Evolutionary conservation across 2,113 vertebrate species (phyloP), one percentile per base, ranked within the genome.

Genomic region (Sinocyclocheilus grahami): DNA sequence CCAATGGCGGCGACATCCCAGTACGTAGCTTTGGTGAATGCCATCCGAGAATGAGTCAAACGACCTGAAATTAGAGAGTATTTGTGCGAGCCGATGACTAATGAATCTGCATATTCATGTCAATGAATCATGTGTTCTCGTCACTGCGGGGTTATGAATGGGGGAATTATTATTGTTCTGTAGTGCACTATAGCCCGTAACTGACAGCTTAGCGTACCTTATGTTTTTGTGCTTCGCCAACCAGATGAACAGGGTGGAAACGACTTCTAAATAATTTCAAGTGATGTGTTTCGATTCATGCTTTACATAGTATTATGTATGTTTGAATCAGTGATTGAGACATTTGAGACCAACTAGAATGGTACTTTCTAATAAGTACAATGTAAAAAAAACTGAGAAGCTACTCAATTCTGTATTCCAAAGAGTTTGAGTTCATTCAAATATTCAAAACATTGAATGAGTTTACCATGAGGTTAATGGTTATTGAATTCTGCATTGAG

Each of bases 171-270:
- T 76, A 85, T 72, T 91, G 86, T 91, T 87, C 87, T 88, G n/a
- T 90, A 86, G 84, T 89, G 86, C 80, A 62, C 82, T 90, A 27
- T 3, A 91, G 89, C 88, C 90, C 90, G 89, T 89, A 88, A 91
- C 85, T 90, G 91, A 91, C 89, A 63, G 91, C 89, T 92, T 91
- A 89, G 39, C 90, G 30, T 39, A 53, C 75, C 87, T 55, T 22
- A 88, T 81, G 33, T 39, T 89, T 92, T 86, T 69, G 53, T 88
- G 90, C 92, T 92, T 93, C 83, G 24, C 71, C 74, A 85, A 90
- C 86, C 37, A 85, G 82, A 90, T 87, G 81, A 92, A 90, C 90
- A 91, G 92, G 88, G 89, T 94, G 93, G 92, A 92, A 94, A 90
- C 53, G 3, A 51, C 48, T 3, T 51, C 11, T 51, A 51, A 51